Evolutionary conservation across 1,140 invertebrate species (phyloP), one percentile per base, ranked within the genome.

Genomic region (Bombus confusus): DNA sequence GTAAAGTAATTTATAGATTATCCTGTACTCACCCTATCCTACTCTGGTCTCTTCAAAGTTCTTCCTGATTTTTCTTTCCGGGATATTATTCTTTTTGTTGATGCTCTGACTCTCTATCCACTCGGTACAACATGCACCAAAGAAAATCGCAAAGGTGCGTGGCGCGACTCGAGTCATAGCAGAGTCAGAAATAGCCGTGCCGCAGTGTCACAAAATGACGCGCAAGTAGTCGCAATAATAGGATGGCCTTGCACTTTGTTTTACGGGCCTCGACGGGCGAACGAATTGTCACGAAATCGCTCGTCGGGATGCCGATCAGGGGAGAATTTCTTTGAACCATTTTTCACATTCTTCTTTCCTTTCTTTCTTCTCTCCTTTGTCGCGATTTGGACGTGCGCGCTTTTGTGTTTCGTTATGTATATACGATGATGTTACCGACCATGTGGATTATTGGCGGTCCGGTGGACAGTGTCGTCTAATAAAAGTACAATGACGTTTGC

Each of bases 221-320:
- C 83, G 88, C 90, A 76, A 85, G 89, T 90, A 88, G 89, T 91
- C 76, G 90, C 91, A 94, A 93, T 93, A 93, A 93, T 94, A 93
- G 91, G 91, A 93, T 92, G 92, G 90, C 93, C 92, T 93, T 94
- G 93, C 92, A 92, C 93, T 93, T 93, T 91, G 92, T 90, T 92
- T 92, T 92, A 87, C 87, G 37, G 71, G 77, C 81, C 87, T 89
- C 88, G 83, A 87, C 85, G 80, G 68, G 41, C 69, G 64, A 59
- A 66, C 80, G 43, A 73, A 74, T 83, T 47, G 52, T 84, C 72
- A 39, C 37, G 39, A 57, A 80, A 86, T 75, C 34, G 57, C 39
- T 74, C 43, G n/a, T 64, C 31, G n/a, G 31, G 22, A 75, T 41
- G 37, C 8, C 64, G 12, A 52, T 25, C 22, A 37, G 28, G 25